phyloP scores from a whole-genome alignment of 2,888 invertebrate genomes.

The Lymantria dispar region DNA sequence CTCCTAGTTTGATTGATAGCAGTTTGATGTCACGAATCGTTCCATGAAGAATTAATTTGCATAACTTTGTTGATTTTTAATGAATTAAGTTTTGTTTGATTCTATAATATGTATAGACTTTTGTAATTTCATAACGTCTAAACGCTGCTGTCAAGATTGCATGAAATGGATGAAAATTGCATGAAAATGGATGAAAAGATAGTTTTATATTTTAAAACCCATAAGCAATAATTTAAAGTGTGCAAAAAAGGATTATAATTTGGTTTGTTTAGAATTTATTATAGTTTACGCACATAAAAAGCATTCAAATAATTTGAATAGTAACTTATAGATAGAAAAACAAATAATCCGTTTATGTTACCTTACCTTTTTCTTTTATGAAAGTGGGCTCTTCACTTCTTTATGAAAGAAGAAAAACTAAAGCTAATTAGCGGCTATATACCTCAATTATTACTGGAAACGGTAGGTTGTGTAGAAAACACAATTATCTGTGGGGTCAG shows the following conservation, averaged over 20 bases:
- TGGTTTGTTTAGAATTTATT: no score
- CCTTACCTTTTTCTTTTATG: no score
- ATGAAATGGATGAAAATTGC: not conserved
- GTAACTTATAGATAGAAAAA: no score
- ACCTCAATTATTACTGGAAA: no score
- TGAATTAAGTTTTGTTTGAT: not conserved
- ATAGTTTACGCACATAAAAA: no score
- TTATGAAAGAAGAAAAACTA: no score
- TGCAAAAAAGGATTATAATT: not conserved
- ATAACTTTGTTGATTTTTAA: conserved; percentile 3
- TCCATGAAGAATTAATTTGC: conserved; percentile 1
- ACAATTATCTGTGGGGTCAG: no score
- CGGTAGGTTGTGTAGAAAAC: no score
- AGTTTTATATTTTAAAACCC: not conserved
- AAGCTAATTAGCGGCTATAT: no score
- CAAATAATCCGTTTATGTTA: no score
- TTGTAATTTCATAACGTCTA: not conserved
- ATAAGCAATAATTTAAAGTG: not conserved
- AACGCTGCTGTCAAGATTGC: not conserved
- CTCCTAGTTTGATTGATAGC: not conserved
- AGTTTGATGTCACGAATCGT: not conserved
- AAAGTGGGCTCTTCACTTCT: no score
- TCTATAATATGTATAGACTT: conserved; percentile 1
- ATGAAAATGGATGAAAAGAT: not conserved
- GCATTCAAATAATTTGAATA: no score